These are phyloP conservation scores for Cephus nigrinus DNA, from an alignment of 2,888 invertebrate species.

Conservation along the genomic window DNA sequence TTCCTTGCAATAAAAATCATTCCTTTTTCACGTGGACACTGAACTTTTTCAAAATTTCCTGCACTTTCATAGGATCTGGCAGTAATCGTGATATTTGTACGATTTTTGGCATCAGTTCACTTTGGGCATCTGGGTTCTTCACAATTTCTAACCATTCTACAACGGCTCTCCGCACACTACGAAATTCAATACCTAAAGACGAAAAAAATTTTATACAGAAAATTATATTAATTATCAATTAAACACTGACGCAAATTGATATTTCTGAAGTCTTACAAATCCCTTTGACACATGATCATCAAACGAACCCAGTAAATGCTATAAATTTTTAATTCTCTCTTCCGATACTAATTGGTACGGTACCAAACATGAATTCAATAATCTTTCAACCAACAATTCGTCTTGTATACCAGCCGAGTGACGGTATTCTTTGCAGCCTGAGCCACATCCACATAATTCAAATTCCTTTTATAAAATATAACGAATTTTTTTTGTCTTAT, in stretches of 20 bases:
- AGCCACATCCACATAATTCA: constrained; percentile 86
- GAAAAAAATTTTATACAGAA: neutral
- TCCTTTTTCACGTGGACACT: constrained; percentile 83
- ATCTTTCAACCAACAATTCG: constrained; percentile 88
- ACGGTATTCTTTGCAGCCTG: constrained; percentile 88
- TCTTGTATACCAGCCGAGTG: constrained; percentile 91
- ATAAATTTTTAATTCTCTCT: constrained; percentile 93
- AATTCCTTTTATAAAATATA: constrained; percentile 90
- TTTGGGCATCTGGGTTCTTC: constrained; percentile 75
- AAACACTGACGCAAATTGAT: constrained; percentile 77
- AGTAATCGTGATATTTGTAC: constrained; percentile 81
- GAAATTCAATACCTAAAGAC: constrained; percentile 7
- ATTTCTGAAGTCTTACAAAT: constrained; percentile 91
- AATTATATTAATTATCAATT: neutral
- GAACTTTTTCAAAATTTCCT: constrained; percentile 87
- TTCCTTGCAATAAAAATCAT: constrained; percentile 76
- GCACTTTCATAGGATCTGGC: constrained; percentile 92
- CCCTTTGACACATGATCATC: constrained; percentile 96
- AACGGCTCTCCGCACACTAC: constrained; percentile 81
- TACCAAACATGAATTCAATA: constrained; percentile 93
- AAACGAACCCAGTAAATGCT: constrained; percentile 90
- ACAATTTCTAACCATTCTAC: constrained; percentile 90
- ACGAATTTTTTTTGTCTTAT: constrained; percentile 72
- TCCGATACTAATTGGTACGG: constrained; percentile 89
- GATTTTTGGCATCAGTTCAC: constrained; percentile 77